Base-by-base conservation (phyloP, 2,113 vertebrate genomes). In the Tringa solitaria region DNA sequence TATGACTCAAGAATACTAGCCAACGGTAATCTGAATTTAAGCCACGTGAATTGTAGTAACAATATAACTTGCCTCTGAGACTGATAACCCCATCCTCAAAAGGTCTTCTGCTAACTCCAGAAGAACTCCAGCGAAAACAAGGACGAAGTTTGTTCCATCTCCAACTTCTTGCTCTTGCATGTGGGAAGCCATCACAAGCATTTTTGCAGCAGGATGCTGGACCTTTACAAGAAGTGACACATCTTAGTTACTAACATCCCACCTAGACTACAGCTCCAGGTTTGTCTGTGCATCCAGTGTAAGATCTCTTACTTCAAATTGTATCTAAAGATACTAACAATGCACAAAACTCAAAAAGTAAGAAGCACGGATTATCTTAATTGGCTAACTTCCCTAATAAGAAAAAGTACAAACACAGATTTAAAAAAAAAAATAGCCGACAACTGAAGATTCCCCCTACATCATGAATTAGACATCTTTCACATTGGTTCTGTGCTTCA, bases 161-260 rank as follows among this genome's bases (percentile, higher is more conserved):
- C 99, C 99, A 41, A 99, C 99, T 97, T 99, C 99, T 93, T 99
- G 99, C 64, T 99, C 99, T 96, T 99, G 99, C 99, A 99, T 99
- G 90, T 99, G 99, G 59, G 99, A 99, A 10, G 99, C 99, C 99
- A 99, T 99, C 35, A 99, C 99, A 23, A 99, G 97, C 99, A 99
- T 99, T 98, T 99, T 99, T 6, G 99, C 99, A 64, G 99, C 99
- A 54, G 99, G 99, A 97, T 99, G 99, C 89, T 99, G 99, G 48
- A 99, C 99, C 99, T 99, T 94, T 65, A 54, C 33, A 90, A 94
- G 43, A 86, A 88, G 10, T 77, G 46, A 60, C 12, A 45, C 26
- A 33, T 22, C 56, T 63, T 53, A 17, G 16, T 89, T 78, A 84
- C 41, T 14, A 35, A 69, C 5, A 70, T 4, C 5, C 12, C 30